Evolutionary conservation across 2,113 vertebrate genomes (phyloP), one percentile per base, ranked within the genome.

Genomic region (Rafetus swinhoei): DNA sequence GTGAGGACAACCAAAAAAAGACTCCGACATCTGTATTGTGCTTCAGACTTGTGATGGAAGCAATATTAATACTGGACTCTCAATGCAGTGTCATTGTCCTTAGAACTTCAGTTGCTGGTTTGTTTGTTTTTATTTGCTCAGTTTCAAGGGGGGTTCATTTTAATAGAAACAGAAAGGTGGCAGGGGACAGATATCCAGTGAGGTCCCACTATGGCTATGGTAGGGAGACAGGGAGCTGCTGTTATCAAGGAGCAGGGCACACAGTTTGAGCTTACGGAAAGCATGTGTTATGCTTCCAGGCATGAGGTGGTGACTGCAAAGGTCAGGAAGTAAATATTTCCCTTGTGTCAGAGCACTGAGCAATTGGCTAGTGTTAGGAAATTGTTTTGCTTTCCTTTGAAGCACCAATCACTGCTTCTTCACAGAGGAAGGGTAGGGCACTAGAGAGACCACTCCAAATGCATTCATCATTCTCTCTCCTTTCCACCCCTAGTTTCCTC

Each of bases 401-500:
- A 79, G 1, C 13, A 5, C 9, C 50, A n/a, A 56, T 2, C 87
- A 5, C 72, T 45, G 60, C 1, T 21, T 62, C 62, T 24, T 29
- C 6, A 0, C 0, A 0, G 54, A 11, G 57, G 29, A 11, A 39
- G 56, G 45, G 18, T 32, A n/a, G 3, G 19, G 39, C 22, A 16
- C 65, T 5, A 1, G 84, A 35, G 39, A 57, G 18, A 27, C 59
- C 79, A 79, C 5, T 92, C 16, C 62, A 45, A 25, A 19, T 35
- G 59, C 0, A 0, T 15, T 27, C 25, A 1, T 32, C 19, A 8
- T 79, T 65, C 81, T 93, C 12, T 90, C 72, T 90, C 39, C 53
- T 52, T 60, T 91, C 81, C 52, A 0, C 1, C 39, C 79, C 59
- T 89, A 98, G 99, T 89, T 99, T 99, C 97, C 98, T 99, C 88